These are phyloP conservation scores for Erebia palarica DNA, from an alignment of 2,888 invertebrate species.

Conservation along the genomic window DNA sequence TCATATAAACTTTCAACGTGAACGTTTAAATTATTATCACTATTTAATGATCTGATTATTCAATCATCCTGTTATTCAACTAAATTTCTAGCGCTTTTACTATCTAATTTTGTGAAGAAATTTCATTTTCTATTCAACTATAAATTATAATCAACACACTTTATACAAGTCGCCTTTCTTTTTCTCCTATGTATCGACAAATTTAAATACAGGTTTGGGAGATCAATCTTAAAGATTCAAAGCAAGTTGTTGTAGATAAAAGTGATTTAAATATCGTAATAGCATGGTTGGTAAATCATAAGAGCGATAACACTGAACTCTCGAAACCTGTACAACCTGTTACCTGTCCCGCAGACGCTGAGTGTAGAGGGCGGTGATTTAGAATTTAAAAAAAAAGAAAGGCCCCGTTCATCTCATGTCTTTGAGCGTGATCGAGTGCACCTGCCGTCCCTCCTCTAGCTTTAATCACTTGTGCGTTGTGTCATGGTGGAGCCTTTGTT, in stretches of 20 bases:
- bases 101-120: background rate
- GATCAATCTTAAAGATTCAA: background rate
- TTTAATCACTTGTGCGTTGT: background rate
- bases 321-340: constrained; percentile 5
- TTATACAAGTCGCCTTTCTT: background rate
- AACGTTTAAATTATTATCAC: too few species aligned
- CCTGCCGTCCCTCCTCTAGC: background rate
- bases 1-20: too few species aligned
- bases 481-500: background rate
- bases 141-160: background rate
- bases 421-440: background rate
- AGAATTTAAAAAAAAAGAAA: constrained; percentile 5
- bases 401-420: background rate
- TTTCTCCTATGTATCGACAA: background rate
- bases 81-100: background rate
- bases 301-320: background rate
- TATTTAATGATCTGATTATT: background rate
- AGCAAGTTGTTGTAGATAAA: background rate
- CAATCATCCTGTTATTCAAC: background rate
- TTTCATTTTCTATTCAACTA: background rate
- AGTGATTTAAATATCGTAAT: constrained; percentile 1
- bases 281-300: background rate
- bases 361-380: background rate
- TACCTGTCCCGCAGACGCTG: background rate
- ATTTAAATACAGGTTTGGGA: background rate